phyloP scores from a whole-genome alignment of 2,797 vertebrate genomes.

The Ispidina picta region DNA sequence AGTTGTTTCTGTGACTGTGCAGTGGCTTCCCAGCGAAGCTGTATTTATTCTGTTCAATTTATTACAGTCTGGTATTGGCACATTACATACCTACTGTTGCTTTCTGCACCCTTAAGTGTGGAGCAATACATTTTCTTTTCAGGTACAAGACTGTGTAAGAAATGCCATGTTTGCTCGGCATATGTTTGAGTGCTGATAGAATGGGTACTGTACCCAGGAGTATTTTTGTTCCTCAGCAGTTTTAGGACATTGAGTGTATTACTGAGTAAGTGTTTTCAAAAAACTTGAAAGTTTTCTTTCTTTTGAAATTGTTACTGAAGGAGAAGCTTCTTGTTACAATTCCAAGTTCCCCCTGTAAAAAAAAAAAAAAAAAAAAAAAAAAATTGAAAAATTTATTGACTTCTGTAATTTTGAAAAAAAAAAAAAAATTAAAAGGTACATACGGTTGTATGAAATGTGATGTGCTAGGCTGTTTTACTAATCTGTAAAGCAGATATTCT shows the following conservation, averaged over 20 bases:
- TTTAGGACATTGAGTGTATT: neutral
- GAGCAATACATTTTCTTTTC: neutral
- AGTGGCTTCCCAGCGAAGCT: neutral
- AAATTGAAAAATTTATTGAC: neutral
- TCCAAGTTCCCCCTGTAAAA: neutral
- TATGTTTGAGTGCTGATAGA: neutral
- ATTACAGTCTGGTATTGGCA: neutral
- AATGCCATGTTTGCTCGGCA: neutral
- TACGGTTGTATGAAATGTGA: neutral
- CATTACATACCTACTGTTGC: neutral
- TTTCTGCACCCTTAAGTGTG: neutral
- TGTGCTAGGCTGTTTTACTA: neutral
- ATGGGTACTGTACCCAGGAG: neutral
- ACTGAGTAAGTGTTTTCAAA: neutral
- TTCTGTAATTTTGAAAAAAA: neutral
- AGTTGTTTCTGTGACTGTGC: neutral
- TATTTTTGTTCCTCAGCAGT: neutral
- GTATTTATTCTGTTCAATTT: neutral
- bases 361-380: neutral
- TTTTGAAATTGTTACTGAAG: neutral
- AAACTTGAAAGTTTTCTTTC: neutral
- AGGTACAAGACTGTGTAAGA: neutral
- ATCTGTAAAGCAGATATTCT: neutral
- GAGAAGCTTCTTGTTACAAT: neutral
- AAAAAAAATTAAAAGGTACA: neutral